Evolutionary conservation across 1,140 invertebrate species (phyloP).

Genomic region (Trachelipus rathkii): DNA sequence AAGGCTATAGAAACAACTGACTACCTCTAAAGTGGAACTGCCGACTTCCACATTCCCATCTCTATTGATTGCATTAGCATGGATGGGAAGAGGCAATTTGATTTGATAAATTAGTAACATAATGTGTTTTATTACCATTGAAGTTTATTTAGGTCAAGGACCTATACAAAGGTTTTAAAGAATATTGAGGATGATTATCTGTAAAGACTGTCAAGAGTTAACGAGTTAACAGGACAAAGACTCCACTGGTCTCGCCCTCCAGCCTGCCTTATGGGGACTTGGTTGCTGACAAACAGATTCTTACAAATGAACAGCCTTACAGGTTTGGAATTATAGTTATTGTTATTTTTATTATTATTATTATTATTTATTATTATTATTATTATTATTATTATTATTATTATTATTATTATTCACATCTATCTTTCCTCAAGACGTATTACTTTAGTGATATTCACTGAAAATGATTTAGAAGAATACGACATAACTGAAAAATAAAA

Average conservation of each 20-base stretch:
- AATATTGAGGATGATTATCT: slow-evolving; percentile 82
- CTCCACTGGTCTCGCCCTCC: slow-evolving; percentile 91
- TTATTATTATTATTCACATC: too few relatives aligned
- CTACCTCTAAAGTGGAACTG: too few relatives aligned
- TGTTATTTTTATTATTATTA: too few relatives aligned
- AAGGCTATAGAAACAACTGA: too few relatives aligned
- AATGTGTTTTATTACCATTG: neutral
- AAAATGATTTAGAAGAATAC: too few relatives aligned
- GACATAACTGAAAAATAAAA: too few relatives aligned
- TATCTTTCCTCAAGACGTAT: too few relatives aligned
- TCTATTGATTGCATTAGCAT: too few relatives aligned
- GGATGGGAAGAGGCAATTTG: slow-evolving; percentile 63
- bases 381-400: slow-evolving; percentile 8
- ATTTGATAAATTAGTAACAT: slow-evolving; percentile 57
- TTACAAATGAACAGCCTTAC: slow-evolving; percentile 97
- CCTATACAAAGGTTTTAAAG: slow-evolving; percentile 89
- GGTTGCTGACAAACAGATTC: slow-evolving; percentile 96
- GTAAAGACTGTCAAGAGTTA: slow-evolving; percentile 94
- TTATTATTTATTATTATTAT: slow-evolving; percentile 21
- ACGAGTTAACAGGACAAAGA: slow-evolving; percentile 93
- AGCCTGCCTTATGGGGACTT: slow-evolving; percentile 98
- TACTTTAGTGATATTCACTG: too few relatives aligned
- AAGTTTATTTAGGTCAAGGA: slow-evolving; percentile 40
- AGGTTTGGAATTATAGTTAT: slow-evolving; percentile 55
- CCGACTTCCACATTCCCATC: too few relatives aligned